Percentiles rank a stretch among this genome's conserved stretches.
phyloP scores from a whole-genome alignment of 2,888 invertebrate species.

The Tipula vernalis region DNA sequence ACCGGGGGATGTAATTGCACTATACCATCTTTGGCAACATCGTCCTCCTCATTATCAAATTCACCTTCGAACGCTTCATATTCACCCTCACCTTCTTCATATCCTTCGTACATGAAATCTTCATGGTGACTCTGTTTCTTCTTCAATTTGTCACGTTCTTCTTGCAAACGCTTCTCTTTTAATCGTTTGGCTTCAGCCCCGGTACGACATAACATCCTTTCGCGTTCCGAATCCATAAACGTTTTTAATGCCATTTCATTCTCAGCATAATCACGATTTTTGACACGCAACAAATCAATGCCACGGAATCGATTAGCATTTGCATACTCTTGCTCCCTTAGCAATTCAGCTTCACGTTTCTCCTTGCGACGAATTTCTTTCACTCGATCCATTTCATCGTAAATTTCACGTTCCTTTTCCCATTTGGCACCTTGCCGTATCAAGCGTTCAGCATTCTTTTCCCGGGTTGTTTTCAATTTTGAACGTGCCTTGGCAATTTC shows the following conservation, averaged over 20 bases:
- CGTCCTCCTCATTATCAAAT: not conserved
- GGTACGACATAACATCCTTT: slow-evolving; percentile 26
- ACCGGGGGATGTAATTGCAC: not conserved
- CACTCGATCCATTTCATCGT: slow-evolving; percentile 28
- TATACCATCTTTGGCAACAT: not conserved
- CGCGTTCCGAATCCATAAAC: slow-evolving; percentile 28
- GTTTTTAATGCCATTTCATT: slow-evolving; percentile 30
- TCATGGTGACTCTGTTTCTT: not conserved
- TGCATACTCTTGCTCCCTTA: slow-evolving; percentile 26
- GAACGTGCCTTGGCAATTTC: slow-evolving; percentile 39
- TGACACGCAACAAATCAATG: slow-evolving; percentile 31
- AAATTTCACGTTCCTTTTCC: slow-evolving; percentile 30
- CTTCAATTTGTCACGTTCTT: not conserved
- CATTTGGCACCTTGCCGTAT: slow-evolving; percentile 32
- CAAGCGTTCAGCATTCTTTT: slow-evolving; percentile 32
- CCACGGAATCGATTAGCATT: slow-evolving; percentile 29
- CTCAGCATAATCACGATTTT: slow-evolving; percentile 29
- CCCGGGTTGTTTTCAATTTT: slow-evolving; percentile 32
- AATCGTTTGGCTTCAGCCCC: not conserved
- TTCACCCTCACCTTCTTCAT: slow-evolving; percentile 23
- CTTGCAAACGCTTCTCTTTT: not conserved
- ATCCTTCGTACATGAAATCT: not conserved
- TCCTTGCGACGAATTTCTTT: slow-evolving; percentile 24
- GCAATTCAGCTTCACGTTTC: slow-evolving; percentile 23
- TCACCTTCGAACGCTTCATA: slow-evolving; percentile 24